phyloP scores from a whole-genome alignment of 2,888 invertebrate species.

The Drosophila trichaetosa region DNA sequence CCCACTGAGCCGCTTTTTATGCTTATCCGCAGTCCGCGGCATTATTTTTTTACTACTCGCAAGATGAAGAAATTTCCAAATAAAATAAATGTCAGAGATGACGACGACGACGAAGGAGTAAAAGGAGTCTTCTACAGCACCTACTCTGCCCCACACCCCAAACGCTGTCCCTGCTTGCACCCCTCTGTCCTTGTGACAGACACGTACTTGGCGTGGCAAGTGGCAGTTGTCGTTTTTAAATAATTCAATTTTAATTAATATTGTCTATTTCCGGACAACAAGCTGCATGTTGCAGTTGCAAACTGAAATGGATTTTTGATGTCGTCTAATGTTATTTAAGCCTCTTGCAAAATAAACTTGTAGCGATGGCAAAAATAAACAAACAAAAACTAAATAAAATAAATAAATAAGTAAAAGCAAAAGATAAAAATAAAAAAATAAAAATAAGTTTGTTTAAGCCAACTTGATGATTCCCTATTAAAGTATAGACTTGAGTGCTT shows the following conservation, averaged over 20 bases:
- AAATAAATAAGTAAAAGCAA: neutral
- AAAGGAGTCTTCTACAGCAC: neutral
- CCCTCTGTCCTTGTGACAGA: constrained; percentile 11
- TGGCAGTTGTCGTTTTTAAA: constrained; percentile 28
- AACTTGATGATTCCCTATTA: neutral
- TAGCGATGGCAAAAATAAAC: neutral
- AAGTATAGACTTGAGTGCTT: accelerated
- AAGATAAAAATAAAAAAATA: too few relatives aligned
- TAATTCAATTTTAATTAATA: constrained; percentile 43
- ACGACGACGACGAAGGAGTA: neutral
- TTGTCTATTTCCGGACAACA: neutral
- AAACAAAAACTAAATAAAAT: too few relatives aligned
- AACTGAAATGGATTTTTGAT: constrained; percentile 25
- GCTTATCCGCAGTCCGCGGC: constrained; percentile 59
- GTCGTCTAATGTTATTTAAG: constrained; percentile 4
- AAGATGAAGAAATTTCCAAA: constrained; percentile 46
- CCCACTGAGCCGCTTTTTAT: constrained; percentile 48
- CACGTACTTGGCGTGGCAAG: constrained; percentile 48
- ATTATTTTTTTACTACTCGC: constrained; percentile 47
- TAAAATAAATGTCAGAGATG: constrained; percentile 60
- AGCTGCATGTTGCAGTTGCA: constrained; percentile 20
- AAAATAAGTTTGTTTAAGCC: neutral
- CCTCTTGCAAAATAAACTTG: neutral
- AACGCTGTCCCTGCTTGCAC: neutral
- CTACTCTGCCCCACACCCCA: neutral